Percentiles rank a stretch among this genome's conserved stretches.
Conservation (phyloP, 2,797 vertebrate species). For the Anguilla pacifica region DNA sequence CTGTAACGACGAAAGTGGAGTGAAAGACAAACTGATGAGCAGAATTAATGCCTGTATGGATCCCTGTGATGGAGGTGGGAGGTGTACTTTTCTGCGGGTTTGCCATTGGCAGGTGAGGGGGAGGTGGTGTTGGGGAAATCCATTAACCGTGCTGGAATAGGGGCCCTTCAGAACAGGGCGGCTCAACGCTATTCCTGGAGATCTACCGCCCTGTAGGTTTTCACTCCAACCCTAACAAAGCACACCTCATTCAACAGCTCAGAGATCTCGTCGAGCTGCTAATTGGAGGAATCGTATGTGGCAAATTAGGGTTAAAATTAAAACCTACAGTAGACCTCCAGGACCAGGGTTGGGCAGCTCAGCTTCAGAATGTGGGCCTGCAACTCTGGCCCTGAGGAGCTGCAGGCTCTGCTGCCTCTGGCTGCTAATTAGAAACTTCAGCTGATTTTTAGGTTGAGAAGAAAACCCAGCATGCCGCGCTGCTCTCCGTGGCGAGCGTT, state of each 20-base stretch:
- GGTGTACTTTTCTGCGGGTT: constrained; percentile 29
- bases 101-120: neutral
- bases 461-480: neutral
- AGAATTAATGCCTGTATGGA: constrained; percentile 58
- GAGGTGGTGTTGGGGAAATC: neutral
- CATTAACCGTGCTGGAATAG: neutral
- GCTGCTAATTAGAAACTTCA: neutral
- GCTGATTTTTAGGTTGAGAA: neutral
- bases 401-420: neutral
- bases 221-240: no score
- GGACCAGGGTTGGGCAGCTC: no score
- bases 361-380: neutral
- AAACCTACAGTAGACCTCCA: no score
- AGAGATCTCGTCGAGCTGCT: no score
- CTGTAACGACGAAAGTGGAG: constrained; percentile 33
- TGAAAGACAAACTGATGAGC: constrained; percentile 52
- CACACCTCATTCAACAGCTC: no score
- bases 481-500: neutral
- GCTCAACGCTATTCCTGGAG: no score
- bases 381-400: neutral
- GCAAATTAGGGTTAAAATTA: no score
- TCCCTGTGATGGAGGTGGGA: constrained; percentile 44
- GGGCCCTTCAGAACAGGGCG: neutral
- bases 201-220: no score
- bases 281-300: no score